Evolutionary conservation across 2,113 vertebrate genomes (phyloP).

Genomic region (Halichoeres trimaculatus): DNA sequence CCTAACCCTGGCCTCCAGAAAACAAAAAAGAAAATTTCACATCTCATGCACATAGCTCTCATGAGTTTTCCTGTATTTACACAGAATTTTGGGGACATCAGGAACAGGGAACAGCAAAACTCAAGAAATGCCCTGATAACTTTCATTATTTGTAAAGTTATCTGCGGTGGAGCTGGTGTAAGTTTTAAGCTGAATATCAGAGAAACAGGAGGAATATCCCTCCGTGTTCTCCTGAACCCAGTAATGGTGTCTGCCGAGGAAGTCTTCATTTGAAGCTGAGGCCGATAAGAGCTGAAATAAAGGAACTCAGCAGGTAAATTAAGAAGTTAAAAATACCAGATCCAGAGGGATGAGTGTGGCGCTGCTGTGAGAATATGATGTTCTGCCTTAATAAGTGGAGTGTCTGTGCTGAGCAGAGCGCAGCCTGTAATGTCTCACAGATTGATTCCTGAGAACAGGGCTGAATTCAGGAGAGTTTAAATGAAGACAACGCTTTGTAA

Average conservation of each 20-base stretch:
- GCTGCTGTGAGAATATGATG: conserved; percentile 4
- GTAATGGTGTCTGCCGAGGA: not conserved
- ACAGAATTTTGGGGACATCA: no score
- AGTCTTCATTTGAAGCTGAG: not conserved
- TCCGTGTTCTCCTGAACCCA: not conserved
- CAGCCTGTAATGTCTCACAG: not conserved
- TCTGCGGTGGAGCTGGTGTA: no score
- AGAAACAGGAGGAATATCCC: no score
- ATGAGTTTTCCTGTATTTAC: no score
- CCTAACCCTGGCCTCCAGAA: no score
- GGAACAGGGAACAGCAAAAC: no score
- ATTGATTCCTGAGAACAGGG: not conserved
- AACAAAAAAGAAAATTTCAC: no score
- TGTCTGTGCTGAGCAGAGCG: not conserved
- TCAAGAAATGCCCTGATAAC: no score
- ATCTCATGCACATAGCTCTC: no score
- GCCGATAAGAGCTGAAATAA: not conserved
- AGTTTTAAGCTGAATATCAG: no score
- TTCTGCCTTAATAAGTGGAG: not conserved
- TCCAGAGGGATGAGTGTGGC: not conserved
- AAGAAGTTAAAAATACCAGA: conserved; percentile 6
- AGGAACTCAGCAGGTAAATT: not conserved
- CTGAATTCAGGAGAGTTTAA: not conserved
- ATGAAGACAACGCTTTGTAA: not conserved
- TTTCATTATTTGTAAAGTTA: no score